Percentiles rank a stretch among this genome's conserved stretches.
Conservation (phyloP, 2,797 vertebrate species). For the Erpetoichthys calabaricus region DNA sequence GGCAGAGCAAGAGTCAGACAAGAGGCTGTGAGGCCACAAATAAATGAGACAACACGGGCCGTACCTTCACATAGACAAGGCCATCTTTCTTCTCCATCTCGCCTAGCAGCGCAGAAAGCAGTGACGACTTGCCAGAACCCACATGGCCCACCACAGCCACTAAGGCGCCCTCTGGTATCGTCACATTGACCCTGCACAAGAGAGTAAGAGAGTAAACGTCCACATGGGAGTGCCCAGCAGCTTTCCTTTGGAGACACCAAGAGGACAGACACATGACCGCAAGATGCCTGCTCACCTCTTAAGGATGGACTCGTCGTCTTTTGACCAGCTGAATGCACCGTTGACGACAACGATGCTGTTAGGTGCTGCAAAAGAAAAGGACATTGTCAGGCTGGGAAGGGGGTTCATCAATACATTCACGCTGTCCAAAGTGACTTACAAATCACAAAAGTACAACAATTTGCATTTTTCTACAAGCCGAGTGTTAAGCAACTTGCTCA, state of each 20-base stretch:
- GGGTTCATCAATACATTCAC: too few relatives aligned
- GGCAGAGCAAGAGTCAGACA: not conserved
- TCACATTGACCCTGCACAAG: constrained; percentile 61
- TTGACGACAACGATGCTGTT: constrained; percentile 60
- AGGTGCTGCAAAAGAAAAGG: constrained; percentile 34
- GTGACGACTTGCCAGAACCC: constrained; percentile 84
- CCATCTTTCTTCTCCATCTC: constrained; percentile 88
- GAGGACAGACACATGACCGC: not conserved
- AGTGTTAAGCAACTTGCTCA: too few relatives aligned
- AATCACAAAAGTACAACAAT: too few relatives aligned
- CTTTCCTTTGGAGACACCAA: too few relatives aligned
- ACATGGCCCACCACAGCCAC: constrained; percentile 88
- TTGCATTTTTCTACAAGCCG: too few relatives aligned
- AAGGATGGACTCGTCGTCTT: constrained; percentile 54
- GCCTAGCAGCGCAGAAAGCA: constrained; percentile 78
- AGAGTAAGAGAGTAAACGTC: constrained; percentile 1
- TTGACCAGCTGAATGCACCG: constrained; percentile 80
- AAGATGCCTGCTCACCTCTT: constrained; percentile 48
- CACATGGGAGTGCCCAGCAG: too few relatives aligned
- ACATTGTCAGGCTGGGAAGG: not conserved
- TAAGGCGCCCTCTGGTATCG: constrained; percentile 68
- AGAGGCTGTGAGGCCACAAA: too few relatives aligned
- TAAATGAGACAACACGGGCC: not conserved
- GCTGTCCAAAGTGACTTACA: too few relatives aligned
- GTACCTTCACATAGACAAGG: constrained; percentile 65